phyloP scores from a whole-genome alignment of 92 coral and sea anemone species.

The Siderastrea siderea region DNA sequence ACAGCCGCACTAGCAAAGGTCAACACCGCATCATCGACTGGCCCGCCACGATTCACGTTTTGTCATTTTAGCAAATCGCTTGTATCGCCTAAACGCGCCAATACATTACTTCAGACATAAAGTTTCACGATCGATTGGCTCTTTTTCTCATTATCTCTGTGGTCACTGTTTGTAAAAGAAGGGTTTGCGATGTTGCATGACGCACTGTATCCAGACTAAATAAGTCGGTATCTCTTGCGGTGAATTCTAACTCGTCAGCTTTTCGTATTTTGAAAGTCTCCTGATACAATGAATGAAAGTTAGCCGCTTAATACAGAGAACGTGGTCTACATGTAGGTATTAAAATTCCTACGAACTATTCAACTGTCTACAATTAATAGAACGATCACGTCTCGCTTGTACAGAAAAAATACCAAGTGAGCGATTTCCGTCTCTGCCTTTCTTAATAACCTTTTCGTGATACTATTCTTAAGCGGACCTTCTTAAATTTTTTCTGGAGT shows the following conservation, averaged over 20 bases:
- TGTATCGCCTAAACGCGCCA: neutral
- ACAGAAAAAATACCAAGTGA: neutral
- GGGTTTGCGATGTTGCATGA: constrained; percentile 9
- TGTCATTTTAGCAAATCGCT: constrained; percentile 48
- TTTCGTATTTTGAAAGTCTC: constrained; percentile 19
- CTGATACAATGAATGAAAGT: constrained; percentile 2
- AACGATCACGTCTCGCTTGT: constrained; percentile 1
- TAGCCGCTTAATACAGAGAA: constrained; percentile 21
- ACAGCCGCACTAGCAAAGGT: constrained; percentile 80
- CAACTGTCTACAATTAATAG: neutral
- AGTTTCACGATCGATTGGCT: constrained; percentile 9
- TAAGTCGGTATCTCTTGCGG: constrained; percentile 37
- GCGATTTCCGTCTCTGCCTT: constrained; percentile 23
- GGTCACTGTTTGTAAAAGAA: neutral
- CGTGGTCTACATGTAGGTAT: neutral
- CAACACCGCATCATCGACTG: constrained; percentile 76
- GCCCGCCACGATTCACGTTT: constrained; percentile 48
- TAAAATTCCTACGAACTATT: constrained; percentile 31
- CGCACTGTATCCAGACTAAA: constrained; percentile 9
- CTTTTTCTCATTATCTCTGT: neutral
- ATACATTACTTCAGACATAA: constrained; percentile 8
- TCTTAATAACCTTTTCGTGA: constrained; percentile 19
- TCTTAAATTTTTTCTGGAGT: constrained; percentile 12
- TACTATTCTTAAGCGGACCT: constrained; percentile 18
- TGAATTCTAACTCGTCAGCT: constrained; percentile 3